phyloP scores from a whole-genome alignment of 2,113 vertebrate genomes.

The Pomatorhinus ruficollis region DNA sequence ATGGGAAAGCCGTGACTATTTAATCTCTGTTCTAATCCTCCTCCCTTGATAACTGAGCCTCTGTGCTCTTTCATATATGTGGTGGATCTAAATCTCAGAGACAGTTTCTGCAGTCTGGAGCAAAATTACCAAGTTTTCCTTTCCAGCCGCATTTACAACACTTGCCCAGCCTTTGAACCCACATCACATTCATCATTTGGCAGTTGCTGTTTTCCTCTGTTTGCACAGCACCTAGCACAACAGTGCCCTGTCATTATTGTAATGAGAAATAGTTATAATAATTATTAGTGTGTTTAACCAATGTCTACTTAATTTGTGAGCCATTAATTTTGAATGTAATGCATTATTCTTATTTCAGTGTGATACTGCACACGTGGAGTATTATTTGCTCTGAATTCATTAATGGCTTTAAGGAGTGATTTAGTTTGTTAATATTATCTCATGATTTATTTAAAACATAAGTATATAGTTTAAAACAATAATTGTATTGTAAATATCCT shows the following conservation, averaged over 20 bases:
- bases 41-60: neutral
- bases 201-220: neutral
- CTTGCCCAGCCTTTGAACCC: neutral
- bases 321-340: neutral
- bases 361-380: neutral
- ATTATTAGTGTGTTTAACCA: slow-evolving; percentile 26
- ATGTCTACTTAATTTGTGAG: neutral
- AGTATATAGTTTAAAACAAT: slow-evolving; percentile 11
- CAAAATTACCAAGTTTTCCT: neutral
- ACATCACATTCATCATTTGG: slow-evolving; percentile 11
- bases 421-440: slow-evolving; percentile 50
- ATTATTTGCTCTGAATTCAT: slow-evolving; percentile 17
- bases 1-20: neutral
- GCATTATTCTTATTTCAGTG: neutral
- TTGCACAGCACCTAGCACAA: slow-evolving; percentile 33
- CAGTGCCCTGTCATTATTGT: slow-evolving; percentile 5
- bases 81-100: neutral
- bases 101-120: neutral
- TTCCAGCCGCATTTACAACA: neutral
- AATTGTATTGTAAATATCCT: neutral
- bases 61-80: neutral
- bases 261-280: slow-evolving; percentile 31
- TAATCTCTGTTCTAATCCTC: slow-evolving; percentile 24
- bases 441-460: slow-evolving; percentile 14
- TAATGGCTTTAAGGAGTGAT: neutral